Conservation (phyloP, 2,797 vertebrate genomes). For the Echeneis naucrates region DNA sequence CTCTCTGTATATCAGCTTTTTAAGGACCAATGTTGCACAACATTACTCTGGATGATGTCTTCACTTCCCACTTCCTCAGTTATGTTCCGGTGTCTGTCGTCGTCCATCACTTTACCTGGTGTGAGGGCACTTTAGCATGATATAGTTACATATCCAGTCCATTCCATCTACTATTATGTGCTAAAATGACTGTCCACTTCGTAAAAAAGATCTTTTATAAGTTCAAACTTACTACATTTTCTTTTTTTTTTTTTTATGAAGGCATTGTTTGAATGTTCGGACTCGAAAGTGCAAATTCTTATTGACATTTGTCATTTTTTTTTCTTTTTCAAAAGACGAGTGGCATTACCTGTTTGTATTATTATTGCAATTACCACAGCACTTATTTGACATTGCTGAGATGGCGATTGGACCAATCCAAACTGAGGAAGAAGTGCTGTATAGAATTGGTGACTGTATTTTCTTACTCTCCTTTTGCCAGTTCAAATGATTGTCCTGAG, state of each 20-base stretch:
- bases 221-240: slow-evolving; percentile 54
- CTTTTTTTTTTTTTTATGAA: slow-evolving; percentile 53
- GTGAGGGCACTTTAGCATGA: slow-evolving; percentile 42
- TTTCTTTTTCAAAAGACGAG: slow-evolving; percentile 58
- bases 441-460: slow-evolving; percentile 56
- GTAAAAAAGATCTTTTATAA: slow-evolving; percentile 66
- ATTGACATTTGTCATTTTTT: slow-evolving; percentile 30
- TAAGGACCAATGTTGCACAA: slow-evolving; percentile 60
- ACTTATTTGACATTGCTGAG: slow-evolving; percentile 54
- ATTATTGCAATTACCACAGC: slow-evolving; percentile 51
- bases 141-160: slow-evolving; percentile 39
- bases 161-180: slow-evolving; percentile 36
- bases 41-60: slow-evolving; percentile 39
- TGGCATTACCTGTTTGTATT: slow-evolving; percentile 53
- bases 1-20: slow-evolving; percentile 51
- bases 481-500: slow-evolving; percentile 58
- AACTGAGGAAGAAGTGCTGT: slow-evolving; percentile 49
- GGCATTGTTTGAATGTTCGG: slow-evolving; percentile 60
- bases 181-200: slow-evolving; percentile 56
- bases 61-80: slow-evolving; percentile 24
- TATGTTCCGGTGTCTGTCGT: slow-evolving; percentile 17
- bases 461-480: slow-evolving; percentile 63
- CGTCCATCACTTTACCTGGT: slow-evolving; percentile 41
- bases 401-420: slow-evolving; percentile 47
- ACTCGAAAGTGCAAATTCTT: slow-evolving; percentile 54